Percentiles rank a stretch among this genome's conserved stretches.
Conservation (phyloP, 2,888 invertebrate species). For the Gerris lacustris region DNA sequence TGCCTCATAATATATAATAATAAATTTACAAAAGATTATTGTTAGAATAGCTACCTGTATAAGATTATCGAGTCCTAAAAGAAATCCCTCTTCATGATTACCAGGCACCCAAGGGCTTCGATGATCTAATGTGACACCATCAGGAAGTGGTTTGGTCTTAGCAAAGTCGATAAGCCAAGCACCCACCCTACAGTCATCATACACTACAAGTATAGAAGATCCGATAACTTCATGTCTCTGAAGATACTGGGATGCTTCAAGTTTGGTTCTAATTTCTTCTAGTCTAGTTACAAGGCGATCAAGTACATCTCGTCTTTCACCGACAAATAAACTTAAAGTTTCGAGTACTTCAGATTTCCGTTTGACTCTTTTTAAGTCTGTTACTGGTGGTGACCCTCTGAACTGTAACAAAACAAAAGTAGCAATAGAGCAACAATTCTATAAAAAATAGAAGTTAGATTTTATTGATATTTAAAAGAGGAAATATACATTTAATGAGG, state of each 20-base stretch:
- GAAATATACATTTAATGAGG: not conserved
- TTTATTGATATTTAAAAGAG: not conserved
- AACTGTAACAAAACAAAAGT: conserved; percentile 38
- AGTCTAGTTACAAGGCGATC: conserved; percentile 59
- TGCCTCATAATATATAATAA: too few relatives aligned
- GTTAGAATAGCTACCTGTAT: conserved; percentile 48
- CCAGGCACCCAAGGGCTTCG: conserved; percentile 74
- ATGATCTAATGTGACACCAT: conserved; percentile 59
- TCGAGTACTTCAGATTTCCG: conserved; percentile 59
- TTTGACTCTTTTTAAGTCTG: conserved; percentile 77
- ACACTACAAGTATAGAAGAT: conserved; percentile 86
- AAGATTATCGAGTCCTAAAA: conserved; percentile 83
- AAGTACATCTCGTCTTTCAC: conserved; percentile 50
- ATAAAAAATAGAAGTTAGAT: not conserved
- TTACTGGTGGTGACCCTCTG: conserved; percentile 67
- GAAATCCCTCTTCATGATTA: conserved; percentile 93
- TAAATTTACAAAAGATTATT: too few relatives aligned
- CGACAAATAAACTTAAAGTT: conserved; percentile 63
- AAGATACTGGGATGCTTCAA: conserved; percentile 77
- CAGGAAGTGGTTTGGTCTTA: conserved; percentile 68
- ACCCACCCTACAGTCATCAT: conserved; percentile 75
- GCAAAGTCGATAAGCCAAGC: conserved; percentile 97
- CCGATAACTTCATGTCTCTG: conserved; percentile 82
- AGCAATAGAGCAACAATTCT: not conserved
- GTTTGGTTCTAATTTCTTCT: conserved; percentile 58